Base-by-base conservation (phyloP, 2,797 vertebrate species). In the Mormyrops boulengeri region DNA sequence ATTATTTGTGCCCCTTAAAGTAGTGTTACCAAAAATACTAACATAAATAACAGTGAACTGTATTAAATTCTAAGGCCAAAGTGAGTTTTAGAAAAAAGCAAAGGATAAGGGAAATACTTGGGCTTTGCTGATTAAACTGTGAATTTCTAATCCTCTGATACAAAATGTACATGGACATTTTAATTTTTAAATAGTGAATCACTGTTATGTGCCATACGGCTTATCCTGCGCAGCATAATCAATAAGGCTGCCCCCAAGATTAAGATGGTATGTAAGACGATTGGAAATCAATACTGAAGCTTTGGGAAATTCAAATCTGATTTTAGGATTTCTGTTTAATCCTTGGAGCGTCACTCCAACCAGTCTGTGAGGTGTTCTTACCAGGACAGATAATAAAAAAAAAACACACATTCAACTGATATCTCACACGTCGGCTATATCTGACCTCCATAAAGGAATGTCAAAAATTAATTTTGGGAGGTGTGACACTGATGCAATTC, bases 211-310 rank as follows among this genome's bases (percentile, higher is more conserved):
- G 38, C 92, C 91, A 92, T 91, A 89, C 89, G 89, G 92, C 91
- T 97, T 94, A 96, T 95, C 92, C 95, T 92, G 87, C 93, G 93
- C 94, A 94, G 93, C 91, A 69, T 96, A 95, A 95, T 97, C 95
- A 95, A 96, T 96, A 96, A 90, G 93, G 93, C 94, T 93, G 94
- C 94, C 94, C 66, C 88, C 85, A 90, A 94, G 94, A 93, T 94
- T 95, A 94, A 93, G 92, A 94, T 92, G 92, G 92, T 8, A 12
- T 93, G 92, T 93, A 91, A 91, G 95, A 92, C 94, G 90, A 92
- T 91, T 88, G 89, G 88, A 91, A 91, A 93, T 93, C 92, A 92
- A 90, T 93, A 91, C 88, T 73, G 26, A n/a, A 66, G 88, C 47
- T 66, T 89, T 88, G 30, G 14, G 62, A 88, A 66, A 57, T 88